Base-by-base conservation (phyloP, 2,113 vertebrate species). In the Chrysochloris asiatica region DNA sequence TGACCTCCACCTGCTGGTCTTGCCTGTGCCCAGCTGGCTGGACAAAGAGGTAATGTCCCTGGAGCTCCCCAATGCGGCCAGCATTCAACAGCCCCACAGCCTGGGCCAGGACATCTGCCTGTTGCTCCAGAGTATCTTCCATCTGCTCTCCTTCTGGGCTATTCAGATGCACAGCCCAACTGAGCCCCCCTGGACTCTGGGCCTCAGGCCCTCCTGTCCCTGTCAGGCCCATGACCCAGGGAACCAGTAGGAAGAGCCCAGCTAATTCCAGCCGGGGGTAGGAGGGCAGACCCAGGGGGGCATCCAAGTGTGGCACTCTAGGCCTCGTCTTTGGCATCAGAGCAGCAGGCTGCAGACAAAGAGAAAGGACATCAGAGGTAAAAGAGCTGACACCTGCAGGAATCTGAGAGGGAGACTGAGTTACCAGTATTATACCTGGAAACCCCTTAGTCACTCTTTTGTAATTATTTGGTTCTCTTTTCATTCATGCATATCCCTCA, bases 11-110 rank as follows among this genome's bases (percentile, higher is more conserved):
- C 0, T 89, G 91, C 0, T 10, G 0, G 3, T 76, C 48, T 0
- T 24, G 83, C 0, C 0, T 2, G 0, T 0, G 88, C 38, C 94
- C 54, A 0, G 76, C 33, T 0, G 96, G 96, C 73, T 56, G 97
- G 95, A 98, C 95, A 16, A 99, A 96, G 90, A 99, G 97, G 97
- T 99, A 99, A 96, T 99, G 99, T 26, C 98, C 99, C 61, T 91
- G 97, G 24, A 99, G 98, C 92, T 99, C 98, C 72, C 99, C 99
- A 0, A 99, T 98, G 89, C 99, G 99, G 16, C 99, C 99, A 11
- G 97, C 95, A 93, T 98, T 99, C 96, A 98, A 96, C 88, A 99
- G 97, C 6, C 99, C 99, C 0, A 98, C 98, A 0, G 98, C 95
- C 72, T 30, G 95, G 0, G 99, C 99, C 96, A 99, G 96, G 83